Conservation (phyloP, 2,113 vertebrate species). For the Ciconia maguari region DNA sequence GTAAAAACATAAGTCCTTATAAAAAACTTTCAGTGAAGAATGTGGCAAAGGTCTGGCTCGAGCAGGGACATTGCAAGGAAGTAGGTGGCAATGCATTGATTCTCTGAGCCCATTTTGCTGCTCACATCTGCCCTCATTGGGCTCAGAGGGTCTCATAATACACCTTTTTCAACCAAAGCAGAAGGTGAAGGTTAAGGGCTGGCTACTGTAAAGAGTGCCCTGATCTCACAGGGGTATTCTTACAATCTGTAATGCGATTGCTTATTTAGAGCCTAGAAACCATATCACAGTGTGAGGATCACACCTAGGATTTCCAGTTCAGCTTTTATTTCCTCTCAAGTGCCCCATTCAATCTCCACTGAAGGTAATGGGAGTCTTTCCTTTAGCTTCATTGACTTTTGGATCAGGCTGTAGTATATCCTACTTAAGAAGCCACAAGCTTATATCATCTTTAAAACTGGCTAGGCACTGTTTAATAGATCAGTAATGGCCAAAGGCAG, state of each 20-base stretch:
- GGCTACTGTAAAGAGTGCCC: not conserved
- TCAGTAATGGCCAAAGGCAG: conserved; percentile 45
- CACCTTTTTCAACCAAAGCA: not conserved
- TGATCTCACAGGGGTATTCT: not conserved
- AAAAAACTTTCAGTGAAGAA: not conserved
- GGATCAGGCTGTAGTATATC: not conserved
- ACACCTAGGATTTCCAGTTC: not conserved
- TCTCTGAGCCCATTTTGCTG: not conserved
- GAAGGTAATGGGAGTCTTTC: not conserved
- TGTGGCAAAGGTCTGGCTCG: not conserved
- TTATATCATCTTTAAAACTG: not conserved
- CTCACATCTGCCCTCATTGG: not conserved
- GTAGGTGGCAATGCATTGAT: not conserved
- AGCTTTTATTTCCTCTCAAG: not conserved
- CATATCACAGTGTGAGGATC: not conserved
- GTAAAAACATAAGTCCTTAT: not conserved
- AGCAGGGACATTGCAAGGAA: not conserved
- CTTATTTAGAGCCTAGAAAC: not conserved
- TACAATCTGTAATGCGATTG: not conserved
- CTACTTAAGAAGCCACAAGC: not conserved
- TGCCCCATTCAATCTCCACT: not conserved
- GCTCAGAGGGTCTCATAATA: not conserved
- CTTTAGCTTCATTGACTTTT: not conserved
- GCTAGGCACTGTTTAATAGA: conserved; percentile 32
- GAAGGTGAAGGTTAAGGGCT: not conserved